Evolutionary conservation across 23 tunicate genomes (phyloP).

Genomic region (Clavelina lepadiformis): DNA sequence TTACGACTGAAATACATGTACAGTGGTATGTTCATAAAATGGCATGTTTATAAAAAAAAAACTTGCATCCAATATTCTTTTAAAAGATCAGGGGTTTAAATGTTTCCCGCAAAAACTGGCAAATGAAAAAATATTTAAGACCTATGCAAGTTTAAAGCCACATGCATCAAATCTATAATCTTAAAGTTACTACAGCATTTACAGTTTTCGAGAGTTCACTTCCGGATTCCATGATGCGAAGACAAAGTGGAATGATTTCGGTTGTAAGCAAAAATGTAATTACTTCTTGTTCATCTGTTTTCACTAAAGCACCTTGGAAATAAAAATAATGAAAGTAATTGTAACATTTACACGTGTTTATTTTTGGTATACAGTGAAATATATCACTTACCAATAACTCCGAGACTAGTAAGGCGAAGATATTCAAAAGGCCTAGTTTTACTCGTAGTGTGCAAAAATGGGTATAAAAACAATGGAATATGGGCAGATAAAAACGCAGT

Average conservation of each 20-base stretch:
- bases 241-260: constrained; percentile 95
- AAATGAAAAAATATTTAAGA: neutral
- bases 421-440: constrained; percentile 93
- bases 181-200: neutral
- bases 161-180: neutral
- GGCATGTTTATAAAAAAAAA: neutral
- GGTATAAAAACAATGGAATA: constrained; percentile 92
- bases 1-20: neutral
- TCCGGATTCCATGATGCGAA: constrained; percentile 95
- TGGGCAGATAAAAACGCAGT: constrained; percentile 91
- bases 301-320: constrained; percentile 76
- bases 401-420: constrained; percentile 86
- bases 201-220: constrained; percentile 96
- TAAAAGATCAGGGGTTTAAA: neutral
- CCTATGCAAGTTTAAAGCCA: neutral
- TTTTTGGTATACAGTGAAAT: neutral
- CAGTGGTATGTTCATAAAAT: neutral
- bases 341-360: neutral
- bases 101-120: neutral
- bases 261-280: constrained; percentile 94
- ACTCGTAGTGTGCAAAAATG: constrained; percentile 95
- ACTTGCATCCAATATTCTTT: neutral
- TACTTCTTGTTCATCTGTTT: constrained; percentile 98
- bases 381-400: constrained; percentile 68
- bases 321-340: constrained; percentile 5